Evolutionary conservation across 2,888 invertebrate species (phyloP), one percentile per base, ranked within the genome.

Genomic region (Malthinus seriepunctatus): DNA sequence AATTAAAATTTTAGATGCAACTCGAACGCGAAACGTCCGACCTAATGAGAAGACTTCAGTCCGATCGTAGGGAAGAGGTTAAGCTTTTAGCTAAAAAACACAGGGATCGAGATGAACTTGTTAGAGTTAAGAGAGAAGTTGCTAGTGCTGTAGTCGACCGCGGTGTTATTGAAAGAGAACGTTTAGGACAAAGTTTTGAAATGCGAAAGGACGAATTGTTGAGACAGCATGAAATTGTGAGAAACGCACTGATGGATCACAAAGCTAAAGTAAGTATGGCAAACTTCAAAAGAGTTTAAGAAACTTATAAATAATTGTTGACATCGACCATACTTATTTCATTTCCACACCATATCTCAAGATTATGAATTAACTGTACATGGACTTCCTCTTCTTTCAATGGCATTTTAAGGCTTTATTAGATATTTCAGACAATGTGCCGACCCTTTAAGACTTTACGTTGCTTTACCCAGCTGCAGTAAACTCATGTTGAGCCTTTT

Each of bases 31-130:
- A 90, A 69, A 88, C 87, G 1, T 84, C 83, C 32, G 89, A 88
- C 65, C 84, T 93, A 47, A 88, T 94, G 85, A 88, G 90, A 70
- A 87, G 89, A 72, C 80, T 96, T 67, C 93, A 95, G 69, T 86
- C 88, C 56, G 88, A 89, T 57, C 87, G 93, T 61, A 88, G 93
- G 66, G 92, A 91, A 69, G 95, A 96, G 77, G 92, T 95, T 59
- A 95, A 94, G 75, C 87, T 87, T 47, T 81, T 97, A 60, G 88
- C 91, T 15, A 92, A 94, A 76, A 89, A 89, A 59, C 93, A 95
- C 76, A 86, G 91, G 68, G 95, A 97, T 78, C 91, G 95, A 70
- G 95, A 93, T 67, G 97, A 97, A 76, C 84, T 96, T 69, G 88
- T 89, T 63, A 83, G 93, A 74, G 89, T 91, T 77, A 94, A 93